Percentiles rank a stretch among this genome's conserved stretches.
Evolutionary conservation across 1,140 invertebrate species (phyloP).

Genomic region (Diorhabda carinulata): DNA sequence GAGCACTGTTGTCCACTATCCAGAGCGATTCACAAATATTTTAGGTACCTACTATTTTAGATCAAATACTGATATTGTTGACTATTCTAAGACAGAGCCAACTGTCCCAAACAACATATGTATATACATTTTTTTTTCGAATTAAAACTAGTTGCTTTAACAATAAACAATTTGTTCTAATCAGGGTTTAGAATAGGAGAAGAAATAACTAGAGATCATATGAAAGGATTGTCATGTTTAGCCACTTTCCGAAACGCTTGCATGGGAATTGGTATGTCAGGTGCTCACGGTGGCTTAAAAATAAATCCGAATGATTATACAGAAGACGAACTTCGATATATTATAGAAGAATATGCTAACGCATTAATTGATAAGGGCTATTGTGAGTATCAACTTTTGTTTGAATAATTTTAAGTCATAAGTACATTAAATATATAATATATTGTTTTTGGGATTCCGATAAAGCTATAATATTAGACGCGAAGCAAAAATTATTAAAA

Average conservation of each 20-base stretch:
- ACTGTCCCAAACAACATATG: too few relatives aligned
- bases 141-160: too few relatives aligned
- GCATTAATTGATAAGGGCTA: slow-evolving; percentile 73
- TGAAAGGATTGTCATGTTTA: slow-evolving; percentile 78
- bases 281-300: slow-evolving; percentile 82
- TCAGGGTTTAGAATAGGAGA: slow-evolving; percentile 73
- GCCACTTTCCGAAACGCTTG: slow-evolving; percentile 83
- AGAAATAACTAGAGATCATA: slow-evolving; percentile 70
- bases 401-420: neutral
- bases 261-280: slow-evolving; percentile 76
- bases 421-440: neutral
- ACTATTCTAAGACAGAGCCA: too few relatives aligned
- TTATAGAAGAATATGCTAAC: slow-evolving; percentile 76
- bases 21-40: too few relatives aligned
- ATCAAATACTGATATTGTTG: too few relatives aligned
- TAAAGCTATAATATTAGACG: too few relatives aligned
- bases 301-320: slow-evolving; percentile 78
- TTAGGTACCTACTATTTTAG: too few relatives aligned
- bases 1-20: too few relatives aligned
- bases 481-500: too few relatives aligned
- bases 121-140: too few relatives aligned
- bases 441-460: neutral
- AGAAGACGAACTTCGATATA: slow-evolving; percentile 75
- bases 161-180: too few relatives aligned
- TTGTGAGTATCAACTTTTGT: slow-evolving; percentile 13